A percentile compares a stretch with the other conserved stretches of the same genome.
Conservation (phyloP, 2,888 invertebrate species). For the Eupithecia inturbata region DNA sequence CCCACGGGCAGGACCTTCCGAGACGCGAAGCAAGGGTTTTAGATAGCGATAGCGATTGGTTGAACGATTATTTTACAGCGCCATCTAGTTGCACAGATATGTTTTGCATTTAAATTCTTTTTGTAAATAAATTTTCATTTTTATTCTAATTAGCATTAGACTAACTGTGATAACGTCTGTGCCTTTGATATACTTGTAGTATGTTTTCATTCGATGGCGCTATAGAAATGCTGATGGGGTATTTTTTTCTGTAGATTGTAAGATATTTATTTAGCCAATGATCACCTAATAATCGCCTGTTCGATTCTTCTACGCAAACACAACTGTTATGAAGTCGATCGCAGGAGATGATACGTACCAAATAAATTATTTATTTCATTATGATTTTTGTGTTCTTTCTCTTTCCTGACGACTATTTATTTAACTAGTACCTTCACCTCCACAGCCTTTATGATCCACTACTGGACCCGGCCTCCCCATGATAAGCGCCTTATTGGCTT, state of each 20-base stretch:
- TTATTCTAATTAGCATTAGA: constrained; percentile 62
- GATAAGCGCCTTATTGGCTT: no score
- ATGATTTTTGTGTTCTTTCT: not conserved
- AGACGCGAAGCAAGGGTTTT: constrained; percentile 82
- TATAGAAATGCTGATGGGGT: constrained; percentile 57
- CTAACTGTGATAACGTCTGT: constrained; percentile 82
- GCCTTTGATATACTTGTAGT: constrained; percentile 67
- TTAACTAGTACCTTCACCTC: not conserved
- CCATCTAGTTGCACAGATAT: constrained; percentile 72
- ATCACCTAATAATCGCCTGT: constrained; percentile 13
- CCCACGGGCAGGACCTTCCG: constrained; percentile 74
- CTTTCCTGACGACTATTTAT: constrained; percentile 2
- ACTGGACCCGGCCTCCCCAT: no score
- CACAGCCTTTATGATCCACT: no score
- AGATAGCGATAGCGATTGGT: constrained; percentile 54
- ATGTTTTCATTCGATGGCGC: constrained; percentile 67
- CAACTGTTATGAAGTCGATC: constrained; percentile 37
- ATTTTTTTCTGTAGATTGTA: constrained; percentile 47
- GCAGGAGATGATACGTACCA: constrained; percentile 54
- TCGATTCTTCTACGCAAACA: constrained; percentile 41
- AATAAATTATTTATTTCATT: constrained; percentile 67
- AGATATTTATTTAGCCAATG: constrained; percentile 59
- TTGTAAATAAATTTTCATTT: constrained; percentile 60
- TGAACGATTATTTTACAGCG: constrained; percentile 54
- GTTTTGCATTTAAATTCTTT: constrained; percentile 50